Base-by-base conservation (phyloP, 2,113 vertebrate genomes). In the Alces alces region DNA sequence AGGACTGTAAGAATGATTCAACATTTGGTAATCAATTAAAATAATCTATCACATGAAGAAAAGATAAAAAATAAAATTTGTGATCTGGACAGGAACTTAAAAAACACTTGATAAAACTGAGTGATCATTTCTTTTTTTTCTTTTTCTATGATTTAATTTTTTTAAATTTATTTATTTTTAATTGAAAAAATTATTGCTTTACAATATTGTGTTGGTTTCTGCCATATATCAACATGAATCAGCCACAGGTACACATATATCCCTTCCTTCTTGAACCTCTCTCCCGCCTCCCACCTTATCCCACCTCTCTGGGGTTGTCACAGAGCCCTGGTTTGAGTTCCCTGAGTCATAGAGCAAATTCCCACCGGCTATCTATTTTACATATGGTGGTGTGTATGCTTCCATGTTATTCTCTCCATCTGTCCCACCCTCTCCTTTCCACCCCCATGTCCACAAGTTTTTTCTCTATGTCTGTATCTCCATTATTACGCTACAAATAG, bases 21-120 rank as follows among this genome's bases (percentile, higher is more conserved):
- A 84, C 80, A 84, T 55, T 36, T 84, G 80, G 52, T 55, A 55
- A 84, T 55, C 10, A 50, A 64, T 76, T 95, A 57, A 76, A 91
- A 84, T 39, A 54, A 76, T 50, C 45, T 45, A 73, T 91, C 14
- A 76, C 55, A 39, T 8, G 45, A 84, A 54, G 36, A 80, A 55
- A 28, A 30, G 55, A 78, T 76, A 39, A 80, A 83, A 91, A 61
- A 60, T 94, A 92, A 83, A 91, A 91, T 4, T 92, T 0, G 21
- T 39, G 60, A 73, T 83, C 36, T 36, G 50, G 45, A 88, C 10
- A 80, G 27, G 57, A 25, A 80, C 16, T 79, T 86, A 23, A 50
- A 57, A 86, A 70, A 93, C 27, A 64, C 43, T 87, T 80, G 70
- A 89, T 27, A 94, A 57, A 57, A 60, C 66, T 66, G 28, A 87